Evolutionary conservation across 2,113 vertebrate species (phyloP), one percentile per base, ranked within the genome.

Genomic region (Tetraodon nigroviridis): DNA sequence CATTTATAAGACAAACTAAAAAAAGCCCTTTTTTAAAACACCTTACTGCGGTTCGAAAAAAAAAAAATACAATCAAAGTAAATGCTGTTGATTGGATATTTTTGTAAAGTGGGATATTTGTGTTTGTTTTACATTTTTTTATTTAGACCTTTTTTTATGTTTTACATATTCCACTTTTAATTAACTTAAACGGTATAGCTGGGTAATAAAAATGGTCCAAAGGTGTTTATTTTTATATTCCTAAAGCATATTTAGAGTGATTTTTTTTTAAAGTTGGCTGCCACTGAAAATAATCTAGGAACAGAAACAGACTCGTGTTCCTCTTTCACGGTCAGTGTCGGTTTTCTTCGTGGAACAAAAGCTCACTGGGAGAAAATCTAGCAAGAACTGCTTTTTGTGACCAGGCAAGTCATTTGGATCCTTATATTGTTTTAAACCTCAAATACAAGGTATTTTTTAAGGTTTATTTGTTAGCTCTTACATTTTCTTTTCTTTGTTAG

Each of bases 281-380:
- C 42, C 3, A 11, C 14, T 54, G 32, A 14, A 24, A 24, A 17
- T 27, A 1, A 1, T 71, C 5, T 5, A 67, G 19, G 4, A 54
- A 47, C 45, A 42, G 18, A 37, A 52, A 5, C 13, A 3, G 0
- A 11, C 0, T 53, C 12, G 12, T 32, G 50, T 81, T 85, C 79
- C 71, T 69, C 69, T 75, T 81, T 69, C 50, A 41, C 18, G 19
- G 19, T 45, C 7, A 12, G 17, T n/a, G 27, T 32, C 2, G 7
- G 10, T 44, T 5, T 18, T 27, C 6, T n/a, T n/a, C 24, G 27
- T 13, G 0, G 1, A 16, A 27, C 13, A 10, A 17, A 41, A 50
- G 37, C 42, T n/a, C 7, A 29, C 24, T n/a, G 7, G 55, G n/a
- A 2, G 12, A 12, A 41, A 20, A 14, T 4, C 6, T 0, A 55